Conservation (phyloP, 2,113 vertebrate genomes). For the Lasiurus cinereus region DNA sequence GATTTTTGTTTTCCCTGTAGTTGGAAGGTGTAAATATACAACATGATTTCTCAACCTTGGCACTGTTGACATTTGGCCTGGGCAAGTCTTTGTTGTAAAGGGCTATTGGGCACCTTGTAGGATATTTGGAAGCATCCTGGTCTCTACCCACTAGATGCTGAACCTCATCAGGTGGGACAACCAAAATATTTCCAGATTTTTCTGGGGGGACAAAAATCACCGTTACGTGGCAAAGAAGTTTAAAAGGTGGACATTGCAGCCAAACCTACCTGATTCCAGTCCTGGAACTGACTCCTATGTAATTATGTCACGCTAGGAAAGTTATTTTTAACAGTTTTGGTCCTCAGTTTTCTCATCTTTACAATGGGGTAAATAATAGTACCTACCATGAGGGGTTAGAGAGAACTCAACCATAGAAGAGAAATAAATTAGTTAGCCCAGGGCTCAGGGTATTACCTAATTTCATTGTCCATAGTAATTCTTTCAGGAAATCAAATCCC, state of each 20-base stretch:
- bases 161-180: background rate
- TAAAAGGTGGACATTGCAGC: background rate
- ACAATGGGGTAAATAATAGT: background rate
- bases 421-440: background rate
- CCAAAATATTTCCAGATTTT: background rate
- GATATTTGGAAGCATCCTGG: background rate
- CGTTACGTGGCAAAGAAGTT: background rate
- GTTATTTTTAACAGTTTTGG: background rate
- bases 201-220: background rate
- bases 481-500: background rate
- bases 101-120: accelerated
- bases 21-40: background rate
- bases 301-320: background rate
- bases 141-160: background rate
- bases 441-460: background rate
- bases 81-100: background rate
- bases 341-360: background rate
- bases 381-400: background rate
- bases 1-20: background rate
- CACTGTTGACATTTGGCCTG: background rate
- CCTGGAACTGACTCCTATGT: background rate
- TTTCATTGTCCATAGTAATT: conserved; percentile 18
- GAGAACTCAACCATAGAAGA: background rate
- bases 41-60: background rate
- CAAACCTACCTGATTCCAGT: background rate